A percentile compares a stretch with the other conserved stretches of the same genome.
These are phyloP conservation scores for Ichneumon xanthorius DNA, from an alignment of 2,888 invertebrate genomes.

Conservation along the genomic window DNA sequence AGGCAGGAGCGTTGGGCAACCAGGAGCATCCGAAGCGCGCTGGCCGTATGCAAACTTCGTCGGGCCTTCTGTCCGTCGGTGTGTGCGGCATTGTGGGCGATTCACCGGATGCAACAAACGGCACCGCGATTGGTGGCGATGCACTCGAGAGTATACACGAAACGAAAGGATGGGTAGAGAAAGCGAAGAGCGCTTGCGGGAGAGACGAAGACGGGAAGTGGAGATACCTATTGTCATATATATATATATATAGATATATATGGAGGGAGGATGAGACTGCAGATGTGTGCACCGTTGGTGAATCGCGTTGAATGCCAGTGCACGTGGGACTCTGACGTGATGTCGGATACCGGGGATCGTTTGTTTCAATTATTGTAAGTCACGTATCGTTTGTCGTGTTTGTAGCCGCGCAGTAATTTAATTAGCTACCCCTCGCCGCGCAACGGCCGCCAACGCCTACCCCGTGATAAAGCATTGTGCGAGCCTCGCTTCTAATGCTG, in stretches of 20 bases:
- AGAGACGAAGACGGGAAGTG: slow-evolving; percentile 23
- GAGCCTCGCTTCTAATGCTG: slow-evolving; percentile 59
- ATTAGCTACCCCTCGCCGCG: slow-evolving; percentile 73
- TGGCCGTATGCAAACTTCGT: slow-evolving; percentile 72
- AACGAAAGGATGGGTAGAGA: slow-evolving; percentile 46
- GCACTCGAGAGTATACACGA: slow-evolving; percentile 50
- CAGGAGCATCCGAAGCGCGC: slow-evolving; percentile 47
- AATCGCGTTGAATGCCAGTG: slow-evolving; percentile 68
- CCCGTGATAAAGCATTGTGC: slow-evolving; percentile 72
- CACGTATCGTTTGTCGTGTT: slow-evolving; percentile 78
- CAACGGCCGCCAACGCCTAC: slow-evolving; percentile 63
- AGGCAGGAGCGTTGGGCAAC: slow-evolving; percentile 63
- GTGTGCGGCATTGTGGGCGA: slow-evolving; percentile 66
- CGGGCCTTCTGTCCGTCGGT: slow-evolving; percentile 40
- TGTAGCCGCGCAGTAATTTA: slow-evolving; percentile 76
- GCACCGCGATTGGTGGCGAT: slow-evolving; percentile 71
- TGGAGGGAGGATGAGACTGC: slow-evolving; percentile 58
- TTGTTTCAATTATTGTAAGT: slow-evolving; percentile 82
- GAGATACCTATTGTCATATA: slow-evolving; percentile 46
- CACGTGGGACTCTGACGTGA: slow-evolving; percentile 71
- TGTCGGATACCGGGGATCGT: slow-evolving; percentile 76
- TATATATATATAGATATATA: slow-evolving; percentile 8
- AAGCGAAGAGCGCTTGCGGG: slow-evolving; percentile 4
- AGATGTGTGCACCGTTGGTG: slow-evolving; percentile 58
- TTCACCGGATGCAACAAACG: slow-evolving; percentile 71